Evolutionary conservation across 2,797 vertebrate genomes (phyloP), one percentile per base, ranked within the genome.

Genomic region (Dermochelys coriacea): DNA sequence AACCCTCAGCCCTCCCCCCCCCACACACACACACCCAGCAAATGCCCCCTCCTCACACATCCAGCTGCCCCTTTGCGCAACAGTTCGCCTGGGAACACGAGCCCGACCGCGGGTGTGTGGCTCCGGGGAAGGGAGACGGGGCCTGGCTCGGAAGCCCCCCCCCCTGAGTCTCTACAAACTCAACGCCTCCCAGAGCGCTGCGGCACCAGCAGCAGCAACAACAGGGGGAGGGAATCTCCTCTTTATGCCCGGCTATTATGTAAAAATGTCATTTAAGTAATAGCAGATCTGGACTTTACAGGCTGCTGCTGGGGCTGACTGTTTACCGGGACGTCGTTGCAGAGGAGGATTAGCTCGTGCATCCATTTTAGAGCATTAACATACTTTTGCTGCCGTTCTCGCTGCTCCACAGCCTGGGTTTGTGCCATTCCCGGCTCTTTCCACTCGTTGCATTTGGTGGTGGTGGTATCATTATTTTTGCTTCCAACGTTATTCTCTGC

Each of bases 301-400:
- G 92, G 29, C 59, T 34, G 61, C 88, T 91, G 59, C 71, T 80
- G 85, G 49, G 87, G 90, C 88, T 0, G 14, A 89, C 85, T 41
- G 9, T 96, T 90, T 94, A 82, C 64, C 50, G 55, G 88, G 59
- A 61, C 95, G 82, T 71, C 55, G 95, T 96, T 96, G 93, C 85
- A 86, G 74, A 55, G 82, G 54, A 90, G 97, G 95, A 97, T 98
- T 97, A 97, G 81, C 45, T 80, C 0, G 0, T 9, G 7, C 95
- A 94, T 97, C 96, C 96, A 96, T 97, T 96, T 97, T 88, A 12
- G 9, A 91, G 96, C 96, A 97, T 97, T 97, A 97, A 95, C 86
- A 93, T 47, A 31, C 86, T 51, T 93, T 92, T 84, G 82, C 80
- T 88, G 52, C 50, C 0, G 49, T 18, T 45, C n/a, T 64, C 79